Base-by-base conservation (phyloP, 2,797 vertebrate genomes). In the Odontamblyopus lacepedii region DNA sequence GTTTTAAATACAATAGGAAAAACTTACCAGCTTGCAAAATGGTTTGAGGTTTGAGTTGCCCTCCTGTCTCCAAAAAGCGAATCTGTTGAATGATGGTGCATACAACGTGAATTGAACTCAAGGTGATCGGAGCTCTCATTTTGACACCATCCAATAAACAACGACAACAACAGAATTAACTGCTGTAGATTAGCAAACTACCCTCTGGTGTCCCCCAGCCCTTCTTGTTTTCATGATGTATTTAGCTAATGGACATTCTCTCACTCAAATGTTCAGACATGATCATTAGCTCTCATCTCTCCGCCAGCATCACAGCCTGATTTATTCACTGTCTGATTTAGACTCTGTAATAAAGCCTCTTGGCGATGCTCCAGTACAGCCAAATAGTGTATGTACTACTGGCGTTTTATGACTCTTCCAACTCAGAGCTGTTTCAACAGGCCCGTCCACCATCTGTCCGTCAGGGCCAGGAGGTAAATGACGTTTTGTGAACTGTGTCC, bases 261-360 rank as follows among this genome's bases (percentile, higher is more conserved):
- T 29, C 44, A 35, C 11, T 70, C 30, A n/a, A 55, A 38, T 57
- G 56, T 69, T 78, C 74, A 71, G 77, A 75, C 81, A 73, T 75
- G 60, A 76, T 72, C 35, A 80, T 83, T 74, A 75, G 80, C 77
- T 71, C 50, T 72, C 75, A 11, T 82, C 64, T 81, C 71, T 66
- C 26, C 65, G 6, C 64, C 41, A 65, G 53, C 2, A 0, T 67
- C 50, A 64, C 51, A 69, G 51, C 75, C 79, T 79, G 71, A 63
- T 80, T 78, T 53, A 67, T 63, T 41, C 32, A 29, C 13, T 61
- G 0, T 27, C 32, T 38, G 23, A 32, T 63, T 50, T 57, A 63
- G 15, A 56, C 30, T 72, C 64, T 44, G 55, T 69, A 78, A 75
- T 78, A 66, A 85, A 77, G 38, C 56, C 71, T 72, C 65, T 70